Base-by-base conservation (phyloP, 2,797 vertebrate species). In the Molossus alvarezi region DNA sequence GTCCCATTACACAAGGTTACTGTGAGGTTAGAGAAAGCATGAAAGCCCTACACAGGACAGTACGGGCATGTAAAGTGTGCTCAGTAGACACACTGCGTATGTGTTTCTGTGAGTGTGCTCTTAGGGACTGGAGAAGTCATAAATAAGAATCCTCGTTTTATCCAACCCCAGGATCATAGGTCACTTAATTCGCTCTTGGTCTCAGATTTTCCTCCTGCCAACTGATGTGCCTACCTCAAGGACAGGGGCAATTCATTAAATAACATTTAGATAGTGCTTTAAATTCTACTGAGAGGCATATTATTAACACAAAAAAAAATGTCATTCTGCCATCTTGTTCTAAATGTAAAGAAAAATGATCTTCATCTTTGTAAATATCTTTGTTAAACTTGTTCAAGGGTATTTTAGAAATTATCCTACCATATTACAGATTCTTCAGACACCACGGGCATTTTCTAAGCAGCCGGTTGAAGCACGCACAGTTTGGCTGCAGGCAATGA, bases 131-230 rank as follows among this genome's bases (percentile, higher is more conserved):
- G 0, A 37, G 33, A 62, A 85, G 58, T 75, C 62, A 45, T 13
- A 75, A 77, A 41, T 13, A 23, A 53, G 48, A 53, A 65, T 12
- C 29, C 18, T 76, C 27, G 27, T 57, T 75, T 79, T 55, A 85
- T 37, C 60, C n/a, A 79, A 71, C 8, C 29, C 27, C 53, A 85
- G 65, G 60, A 17, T 20, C 21, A 9, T 57, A 37, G 69, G 72
- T 64, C 85, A 69, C 37, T 75, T 33, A 7, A 17, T 71, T 21
- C 17, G 55, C 10, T 76, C 6, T 73, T 9, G 76, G 65, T 73
- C 60, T 86, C 33, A 82, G 29, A 79, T 90, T 92, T 69, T 65
- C 58, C 33, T 92, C 45, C 73, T 41, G 71, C 45, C 75, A 90
- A 69, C 25, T 45, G 0, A 62, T 18, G 2, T 53, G 41, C 2